Evolutionary conservation across 2,888 invertebrate genomes (phyloP).

Genomic region (Melitaea athalia): DNA sequence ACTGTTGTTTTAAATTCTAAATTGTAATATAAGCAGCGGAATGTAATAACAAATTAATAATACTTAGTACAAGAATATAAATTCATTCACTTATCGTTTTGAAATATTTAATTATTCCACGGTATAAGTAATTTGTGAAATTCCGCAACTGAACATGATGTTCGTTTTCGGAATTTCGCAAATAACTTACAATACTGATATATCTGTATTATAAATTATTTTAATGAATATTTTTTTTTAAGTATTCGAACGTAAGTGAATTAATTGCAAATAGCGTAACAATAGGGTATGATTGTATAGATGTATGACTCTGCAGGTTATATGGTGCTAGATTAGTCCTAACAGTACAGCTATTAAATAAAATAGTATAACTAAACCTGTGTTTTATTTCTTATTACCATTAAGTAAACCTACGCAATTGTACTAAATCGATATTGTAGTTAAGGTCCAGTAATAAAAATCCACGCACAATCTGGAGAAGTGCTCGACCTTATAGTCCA

Average conservation of each 20-base stretch:
- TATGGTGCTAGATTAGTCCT: slow-evolving; percentile 27
- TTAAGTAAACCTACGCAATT: too few species aligned
- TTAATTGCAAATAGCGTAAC: neutral
- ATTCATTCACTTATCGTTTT: neutral
- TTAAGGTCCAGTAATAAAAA: too few species aligned
- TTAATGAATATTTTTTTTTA: neutral
- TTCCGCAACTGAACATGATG: neutral
- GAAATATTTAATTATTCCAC: neutral
- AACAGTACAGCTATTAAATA: slow-evolving; percentile 20
- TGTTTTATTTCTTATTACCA: slow-evolving; percentile 6
- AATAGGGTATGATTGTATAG: slow-evolving; percentile 34
- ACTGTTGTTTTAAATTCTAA: neutral
- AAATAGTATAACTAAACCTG: slow-evolving; percentile 10
- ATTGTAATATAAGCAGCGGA: neutral
- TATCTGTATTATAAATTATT: neutral
- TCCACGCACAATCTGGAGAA: too few species aligned
- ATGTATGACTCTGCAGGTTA: slow-evolving; percentile 34
- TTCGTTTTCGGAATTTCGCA: neutral
- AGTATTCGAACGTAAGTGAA: neutral
- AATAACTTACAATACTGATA: neutral
- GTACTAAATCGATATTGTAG: too few species aligned
- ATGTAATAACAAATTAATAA: neutral
- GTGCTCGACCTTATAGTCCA: too few species aligned
- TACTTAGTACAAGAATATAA: neutral
- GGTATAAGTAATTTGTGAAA: neutral